Evolutionary conservation across 2,797 vertebrate species (phyloP).

Genomic region (Chaunax sp.): DNA sequence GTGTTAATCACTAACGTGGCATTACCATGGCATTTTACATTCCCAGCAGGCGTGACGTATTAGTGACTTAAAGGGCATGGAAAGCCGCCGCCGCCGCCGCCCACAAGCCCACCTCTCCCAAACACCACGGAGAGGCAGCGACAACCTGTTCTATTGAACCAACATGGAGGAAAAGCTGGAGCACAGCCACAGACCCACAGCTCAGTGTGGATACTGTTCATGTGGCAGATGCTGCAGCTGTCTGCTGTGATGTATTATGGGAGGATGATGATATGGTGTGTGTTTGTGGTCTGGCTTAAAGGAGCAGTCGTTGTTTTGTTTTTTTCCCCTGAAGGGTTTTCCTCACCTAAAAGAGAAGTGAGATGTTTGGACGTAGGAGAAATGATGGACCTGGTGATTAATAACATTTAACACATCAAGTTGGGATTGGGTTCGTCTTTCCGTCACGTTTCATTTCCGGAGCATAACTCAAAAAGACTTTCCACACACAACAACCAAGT

Average conservation of each 20-base stretch:
- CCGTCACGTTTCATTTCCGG: no score
- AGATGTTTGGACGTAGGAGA: conserved; percentile 1
- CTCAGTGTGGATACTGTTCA: conserved; percentile 47
- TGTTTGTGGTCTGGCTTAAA: conserved; percentile 39
- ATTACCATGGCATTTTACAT: conserved; percentile 65
- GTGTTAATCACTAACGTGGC: conserved; percentile 71
- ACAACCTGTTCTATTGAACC: conserved; percentile 61
- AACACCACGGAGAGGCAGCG: conserved; percentile 43
- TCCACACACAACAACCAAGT: no score
- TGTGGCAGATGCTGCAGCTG: conserved; percentile 55
- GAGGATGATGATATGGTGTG: conserved; percentile 35
- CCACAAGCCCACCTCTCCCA: conserved; percentile 50
- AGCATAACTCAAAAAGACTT: no score
- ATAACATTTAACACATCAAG: no score
- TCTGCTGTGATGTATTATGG: conserved; percentile 55
- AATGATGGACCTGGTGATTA: conserved; percentile 18
- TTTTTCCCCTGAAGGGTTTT: conserved; percentile 20
- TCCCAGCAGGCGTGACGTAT: conserved; percentile 50
- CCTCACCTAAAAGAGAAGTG: conserved; percentile 6
- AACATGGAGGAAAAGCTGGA: conserved; percentile 53
- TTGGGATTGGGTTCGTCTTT: no score
- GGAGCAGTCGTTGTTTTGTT: conserved; percentile 35
- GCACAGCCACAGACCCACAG: conserved; percentile 52
- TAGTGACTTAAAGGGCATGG: conserved; percentile 67
- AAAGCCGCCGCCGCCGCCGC: conserved; percentile 45